Percentiles rank a stretch among this genome's conserved stretches.
Evolutionary conservation across 2,113 vertebrate species (phyloP).

Genomic region (Cyanistes caeruleus): DNA sequence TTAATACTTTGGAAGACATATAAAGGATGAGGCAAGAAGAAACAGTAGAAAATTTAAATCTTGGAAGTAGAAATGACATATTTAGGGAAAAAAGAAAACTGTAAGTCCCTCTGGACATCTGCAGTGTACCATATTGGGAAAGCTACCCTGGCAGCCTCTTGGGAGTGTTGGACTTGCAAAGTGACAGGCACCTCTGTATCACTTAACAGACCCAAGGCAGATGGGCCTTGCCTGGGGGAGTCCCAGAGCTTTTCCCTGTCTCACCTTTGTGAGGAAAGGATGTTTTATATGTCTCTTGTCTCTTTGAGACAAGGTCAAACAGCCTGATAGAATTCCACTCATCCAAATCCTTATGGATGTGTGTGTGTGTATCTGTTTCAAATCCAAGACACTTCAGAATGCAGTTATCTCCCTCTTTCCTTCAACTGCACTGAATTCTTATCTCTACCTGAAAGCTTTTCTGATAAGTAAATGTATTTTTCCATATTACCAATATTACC

Average conservation of each 20-base stretch:
- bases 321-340: neutral
- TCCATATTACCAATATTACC: neutral
- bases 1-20: neutral
- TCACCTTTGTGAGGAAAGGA: neutral
- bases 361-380: neutral
- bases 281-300: neutral
- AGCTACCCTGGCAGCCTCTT: neutral
- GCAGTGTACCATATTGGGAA: neutral
- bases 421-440: neutral
- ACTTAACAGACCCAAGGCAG: neutral
- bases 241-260: neutral
- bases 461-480: neutral
- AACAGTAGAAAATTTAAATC: neutral
- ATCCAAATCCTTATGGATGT: neutral
- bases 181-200: rapidly evolving
- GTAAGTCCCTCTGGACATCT: neutral
- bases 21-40: neutral
- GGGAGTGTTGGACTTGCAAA: neutral
- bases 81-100: neutral
- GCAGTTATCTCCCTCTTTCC: neutral
- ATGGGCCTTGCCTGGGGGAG: neutral
- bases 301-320: neutral
- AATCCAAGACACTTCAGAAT: neutral
- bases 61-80: neutral
- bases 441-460: neutral